Conservation (phyloP, 2,113 vertebrate genomes). For the Ceyx melanurus region DNA sequence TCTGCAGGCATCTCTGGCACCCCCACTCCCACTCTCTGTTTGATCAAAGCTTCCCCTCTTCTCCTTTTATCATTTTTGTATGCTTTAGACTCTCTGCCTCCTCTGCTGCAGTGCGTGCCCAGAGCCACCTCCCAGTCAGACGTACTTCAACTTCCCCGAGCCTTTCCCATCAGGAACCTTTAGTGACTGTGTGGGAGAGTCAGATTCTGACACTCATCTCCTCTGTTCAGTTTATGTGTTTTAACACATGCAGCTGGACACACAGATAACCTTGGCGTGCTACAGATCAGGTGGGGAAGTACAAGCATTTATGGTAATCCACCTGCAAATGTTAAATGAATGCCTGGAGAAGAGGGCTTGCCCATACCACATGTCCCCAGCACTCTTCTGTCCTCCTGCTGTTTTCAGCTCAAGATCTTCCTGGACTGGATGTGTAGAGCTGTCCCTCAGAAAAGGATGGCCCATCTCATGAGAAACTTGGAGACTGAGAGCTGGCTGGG, state of each 20-base stretch:
- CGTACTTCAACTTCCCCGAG: rapidly evolving
- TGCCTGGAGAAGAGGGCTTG: background rate
- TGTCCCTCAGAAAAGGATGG: background rate
- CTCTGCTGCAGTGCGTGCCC: background rate
- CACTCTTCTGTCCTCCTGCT: background rate
- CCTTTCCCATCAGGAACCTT: background rate
- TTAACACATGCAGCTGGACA: background rate
- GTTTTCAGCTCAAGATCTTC: background rate
- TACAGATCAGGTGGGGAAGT: background rate
- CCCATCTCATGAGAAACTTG: background rate
- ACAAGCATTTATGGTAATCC: background rate
- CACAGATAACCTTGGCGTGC: background rate
- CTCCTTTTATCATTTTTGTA: slow-evolving; percentile 35
- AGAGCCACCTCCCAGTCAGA: background rate
- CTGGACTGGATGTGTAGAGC: background rate
- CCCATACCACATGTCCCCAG: background rate
- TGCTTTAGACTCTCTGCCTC: background rate
- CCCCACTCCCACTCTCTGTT: background rate
- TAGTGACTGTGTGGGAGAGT: background rate
- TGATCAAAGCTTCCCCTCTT: slow-evolving; percentile 46
- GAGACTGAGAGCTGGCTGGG: background rate
- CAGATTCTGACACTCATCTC: background rate
- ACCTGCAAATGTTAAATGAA: background rate
- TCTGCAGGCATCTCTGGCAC: slow-evolving; percentile 29
- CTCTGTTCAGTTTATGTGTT: background rate